A percentile compares a stretch with the other conserved stretches of the same genome.
These are phyloP conservation scores for Zygothrica quintamaculata DNA, from an alignment of 2,888 invertebrate species.

Conservation along the genomic window DNA sequence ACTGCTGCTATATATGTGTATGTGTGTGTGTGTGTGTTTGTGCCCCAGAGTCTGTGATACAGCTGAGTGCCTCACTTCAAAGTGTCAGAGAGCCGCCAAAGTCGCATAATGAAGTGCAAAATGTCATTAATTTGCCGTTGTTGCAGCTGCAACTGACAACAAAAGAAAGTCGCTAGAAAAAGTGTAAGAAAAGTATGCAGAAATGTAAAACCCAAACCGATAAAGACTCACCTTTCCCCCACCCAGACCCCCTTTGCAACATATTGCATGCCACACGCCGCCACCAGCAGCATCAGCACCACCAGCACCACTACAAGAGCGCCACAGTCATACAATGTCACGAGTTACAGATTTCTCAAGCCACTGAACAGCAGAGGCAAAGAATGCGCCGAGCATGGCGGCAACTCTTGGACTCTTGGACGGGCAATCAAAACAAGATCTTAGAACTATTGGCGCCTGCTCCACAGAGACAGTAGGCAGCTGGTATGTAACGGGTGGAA, in stretches of 20 bases:
- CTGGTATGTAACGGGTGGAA: constrained; percentile 10
- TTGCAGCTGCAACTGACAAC: constrained; percentile 63
- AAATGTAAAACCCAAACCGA: constrained; percentile 66
- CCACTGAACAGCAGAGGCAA: constrained; percentile 63
- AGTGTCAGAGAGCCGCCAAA: constrained; percentile 77
- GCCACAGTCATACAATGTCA: constrained; percentile 71
- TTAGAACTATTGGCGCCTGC: constrained; percentile 83
- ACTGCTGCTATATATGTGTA: constrained; percentile 21
- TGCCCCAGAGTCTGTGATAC: constrained; percentile 43
- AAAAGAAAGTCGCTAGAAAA: constrained; percentile 67
- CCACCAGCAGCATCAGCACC: constrained; percentile 33
- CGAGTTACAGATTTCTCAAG: constrained; percentile 79
- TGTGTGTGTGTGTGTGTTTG: constrained; percentile 2
- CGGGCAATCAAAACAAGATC: constrained; percentile 81
- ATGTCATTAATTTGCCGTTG: constrained; percentile 79
- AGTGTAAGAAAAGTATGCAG: constrained; percentile 73
- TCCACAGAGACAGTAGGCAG: constrained; percentile 48
- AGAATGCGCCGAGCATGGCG: constrained; percentile 56
- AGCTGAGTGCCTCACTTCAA: constrained; percentile 80
- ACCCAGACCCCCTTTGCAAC: neutral
- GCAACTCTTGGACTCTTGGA: constrained; percentile 19
- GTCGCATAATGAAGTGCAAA: constrained; percentile 81
- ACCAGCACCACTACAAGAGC: too few species aligned
- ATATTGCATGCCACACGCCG: constrained; percentile 68
- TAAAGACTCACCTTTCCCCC: constrained; percentile 7